Base-by-base conservation (phyloP, 2,888 invertebrate genomes). In the Caradrina kadenii region DNA sequence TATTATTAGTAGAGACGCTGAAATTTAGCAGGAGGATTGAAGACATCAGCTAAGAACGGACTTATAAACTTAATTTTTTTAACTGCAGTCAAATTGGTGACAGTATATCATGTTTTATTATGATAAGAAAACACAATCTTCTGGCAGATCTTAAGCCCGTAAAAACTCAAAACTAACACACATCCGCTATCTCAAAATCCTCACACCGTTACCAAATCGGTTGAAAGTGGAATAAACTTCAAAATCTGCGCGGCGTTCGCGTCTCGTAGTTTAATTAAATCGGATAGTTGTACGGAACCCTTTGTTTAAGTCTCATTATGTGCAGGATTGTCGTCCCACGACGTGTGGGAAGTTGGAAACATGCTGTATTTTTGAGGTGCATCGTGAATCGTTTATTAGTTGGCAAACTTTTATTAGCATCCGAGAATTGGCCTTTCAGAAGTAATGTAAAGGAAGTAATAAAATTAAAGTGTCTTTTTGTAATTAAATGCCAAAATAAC, bases 211-310 rank as follows among this genome's bases (percentile, higher is more conserved):
- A 53, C 56, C 56, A 59, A 64, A 60, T 63, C 2, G 70, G 70
- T 63, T 49, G 55, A 58, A 80, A 85, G 83, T 67, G 83, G 79
- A 85, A 73, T 80, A 73, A 86, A 87, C 82, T 83, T 80, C 76
- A 74, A 88, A 90, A 90, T 89, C 86, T 83, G 85, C 71, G 84
- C 76, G 80, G 76, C 73, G 77, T 79, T 79, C 81, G 56, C 71
- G 63, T 80, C 80, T 77, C 67, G 64, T 73, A 86, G 84, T 90
- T 89, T 90, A 90, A 91, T 91, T 91, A 90, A 89, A 90, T 88
- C 85, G 82, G 84, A 88, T 91, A 90, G 89, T 90, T 88, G 80
- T 80, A 71, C 77, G 69, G 79, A 82, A 76, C 82, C 87, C 87
- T 88, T 89, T 86, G 86, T 90, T 77, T 85, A 70, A 69, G 69